Conservation (phyloP, 2,797 vertebrate genomes). For the Microhierax caerulescens region DNA sequence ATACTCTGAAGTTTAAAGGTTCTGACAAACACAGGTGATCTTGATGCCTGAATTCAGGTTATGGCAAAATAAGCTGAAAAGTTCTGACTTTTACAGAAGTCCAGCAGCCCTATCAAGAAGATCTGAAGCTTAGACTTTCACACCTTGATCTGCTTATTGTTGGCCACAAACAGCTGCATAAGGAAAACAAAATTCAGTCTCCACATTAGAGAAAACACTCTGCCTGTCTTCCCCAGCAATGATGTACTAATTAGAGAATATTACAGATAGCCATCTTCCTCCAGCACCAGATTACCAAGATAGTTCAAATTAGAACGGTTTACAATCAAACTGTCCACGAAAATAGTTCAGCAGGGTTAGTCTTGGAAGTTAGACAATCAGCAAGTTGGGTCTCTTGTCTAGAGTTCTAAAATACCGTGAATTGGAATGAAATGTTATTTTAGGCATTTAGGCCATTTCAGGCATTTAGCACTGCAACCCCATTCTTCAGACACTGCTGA, state of each 20-base stretch:
- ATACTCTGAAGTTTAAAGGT: background rate
- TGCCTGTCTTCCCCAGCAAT: background rate
- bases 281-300: background rate
- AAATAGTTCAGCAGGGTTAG: background rate
- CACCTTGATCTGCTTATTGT: background rate
- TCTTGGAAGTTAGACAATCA: background rate
- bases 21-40: background rate
- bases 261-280: background rate
- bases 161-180: background rate
- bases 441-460: background rate
- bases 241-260: background rate
- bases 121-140: background rate
- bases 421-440: background rate
- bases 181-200: background rate
- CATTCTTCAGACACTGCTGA: background rate
- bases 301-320: background rate
- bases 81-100: background rate
- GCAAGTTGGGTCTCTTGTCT: background rate
- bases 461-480: background rate
- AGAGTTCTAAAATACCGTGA: background rate
- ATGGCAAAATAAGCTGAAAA: background rate
- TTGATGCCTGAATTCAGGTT: background rate
- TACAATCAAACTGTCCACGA: background rate
- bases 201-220: fast-evolving
- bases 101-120: background rate